Conservation (phyloP, 2,888 invertebrate genomes). For the Zygothrica quintamaculata region DNA sequence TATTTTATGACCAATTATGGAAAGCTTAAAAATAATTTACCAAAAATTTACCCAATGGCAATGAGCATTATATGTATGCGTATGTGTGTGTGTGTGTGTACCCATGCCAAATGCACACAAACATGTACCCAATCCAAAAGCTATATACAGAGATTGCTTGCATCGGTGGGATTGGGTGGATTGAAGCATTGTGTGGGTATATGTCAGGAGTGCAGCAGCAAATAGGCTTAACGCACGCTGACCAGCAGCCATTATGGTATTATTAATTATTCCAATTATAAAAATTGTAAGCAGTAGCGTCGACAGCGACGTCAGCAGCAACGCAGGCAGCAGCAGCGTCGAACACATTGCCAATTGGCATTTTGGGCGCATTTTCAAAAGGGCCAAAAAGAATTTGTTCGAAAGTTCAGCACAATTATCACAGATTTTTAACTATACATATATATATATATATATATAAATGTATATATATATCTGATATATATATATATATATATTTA, state of each 20-base stretch:
- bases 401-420: conserved; percentile 68
- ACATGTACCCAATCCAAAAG: conserved; percentile 30
- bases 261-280: conserved; percentile 85
- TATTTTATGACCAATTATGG: conserved; percentile 58
- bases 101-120: conserved; percentile 22
- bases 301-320: conserved; percentile 1
- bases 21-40: conserved; percentile 69
- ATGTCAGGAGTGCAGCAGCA: conserved; percentile 38
- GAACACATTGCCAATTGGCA: conserved; percentile 26
- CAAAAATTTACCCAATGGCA: conserved; percentile 58
- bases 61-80: too few relatives aligned
- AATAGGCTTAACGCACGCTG: conserved; percentile 75
- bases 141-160: too few relatives aligned
- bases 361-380: conserved; percentile 49
- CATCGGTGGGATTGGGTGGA: too few relatives aligned
- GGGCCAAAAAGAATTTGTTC: conserved; percentile 40
- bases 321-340: not conserved
- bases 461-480: conserved; percentile 1
- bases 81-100: too few relatives aligned
- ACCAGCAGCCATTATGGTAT: conserved; percentile 78
- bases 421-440: conserved; percentile 46
- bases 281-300: conserved; percentile 73
- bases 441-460: conserved; percentile 11
- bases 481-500: conserved; percentile 27
- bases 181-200: conserved; percentile 3